Base-by-base conservation (phyloP, 2,113 vertebrate species). In the Archilochus colubris region DNA sequence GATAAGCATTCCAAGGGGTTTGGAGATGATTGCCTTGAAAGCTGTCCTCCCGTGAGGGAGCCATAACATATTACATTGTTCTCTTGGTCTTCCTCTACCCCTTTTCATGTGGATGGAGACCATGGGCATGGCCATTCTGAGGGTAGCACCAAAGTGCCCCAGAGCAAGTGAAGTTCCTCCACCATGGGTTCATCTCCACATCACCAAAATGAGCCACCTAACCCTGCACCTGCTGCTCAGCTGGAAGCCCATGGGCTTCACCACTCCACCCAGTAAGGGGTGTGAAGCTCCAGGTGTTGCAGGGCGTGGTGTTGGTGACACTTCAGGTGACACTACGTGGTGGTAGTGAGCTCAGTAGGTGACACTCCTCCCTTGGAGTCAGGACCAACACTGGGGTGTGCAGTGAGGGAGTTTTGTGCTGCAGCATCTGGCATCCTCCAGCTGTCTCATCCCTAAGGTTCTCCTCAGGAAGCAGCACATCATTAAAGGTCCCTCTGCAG, bases 331-430 rank as follows among this genome's bases (percentile, higher is more conserved):
- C 44, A 48, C 46, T 20, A 18, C 20, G 19, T 48, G 46, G 48
- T 50, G 21, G 21, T 11, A 21, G 20, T 50, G 48, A 22, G 10
- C 79, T 95, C 93, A 92, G 94, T 51, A 95, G 93, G 75, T 94
- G 94, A 91, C 94, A 95, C 74, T 93, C 48, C 62, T 94, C 27
- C 58, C 94, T 93, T 88, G 51, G 87, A 78, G 55, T 78, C 38
- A 38, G 78, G 33, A 36, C 55, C 69, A 43, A 17, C 48, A 5
- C 10, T 30, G 7, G 0, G 1, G 3, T 5, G 18, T 48, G 62
- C 57, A 68, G 55, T 46, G 44, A 30, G 33, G 50, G 51, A 62
- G 55, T 58, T 77, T 59, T 48, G 28, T 67, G 44, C 59, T 58
- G 64, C 14, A 70, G 66, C 55, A 54, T 70, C 83, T 73, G 66